Evolutionary conservation across 2,797 vertebrate species (phyloP).

Genomic region (Clamator glandarius): DNA sequence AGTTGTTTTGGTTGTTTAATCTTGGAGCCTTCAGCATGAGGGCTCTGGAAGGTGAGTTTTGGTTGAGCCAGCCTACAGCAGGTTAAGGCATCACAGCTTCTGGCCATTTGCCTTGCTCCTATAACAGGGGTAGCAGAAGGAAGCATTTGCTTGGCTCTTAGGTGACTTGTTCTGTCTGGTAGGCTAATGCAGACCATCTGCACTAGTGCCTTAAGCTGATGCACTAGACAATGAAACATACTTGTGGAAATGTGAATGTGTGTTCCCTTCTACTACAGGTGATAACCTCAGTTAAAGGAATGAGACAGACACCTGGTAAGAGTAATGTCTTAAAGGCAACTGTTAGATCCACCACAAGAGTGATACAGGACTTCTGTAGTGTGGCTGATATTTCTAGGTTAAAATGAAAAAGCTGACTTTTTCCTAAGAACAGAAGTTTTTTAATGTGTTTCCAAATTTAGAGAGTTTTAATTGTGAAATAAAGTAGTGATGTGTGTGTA

Average conservation of each 20-base stretch:
- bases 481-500: background rate
- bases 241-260: background rate
- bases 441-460: background rate
- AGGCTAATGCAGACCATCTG: background rate
- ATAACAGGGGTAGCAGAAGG: background rate
- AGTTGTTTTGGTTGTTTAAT: conserved; percentile 33
- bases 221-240: background rate
- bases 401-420: background rate
- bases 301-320: background rate
- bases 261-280: background rate
- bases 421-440: background rate
- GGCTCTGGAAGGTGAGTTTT: conserved; percentile 55
- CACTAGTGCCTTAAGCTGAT: background rate
- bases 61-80: background rate
- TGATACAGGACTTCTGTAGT: background rate
- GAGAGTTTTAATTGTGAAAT: background rate
- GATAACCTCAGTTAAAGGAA: background rate
- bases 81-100: background rate
- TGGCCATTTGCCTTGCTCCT: background rate
- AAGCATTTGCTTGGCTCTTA: background rate
- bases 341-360: background rate
- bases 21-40: conserved; percentile 30
- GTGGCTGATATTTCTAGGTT: background rate
- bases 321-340: background rate
- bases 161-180: background rate